Evolutionary conservation across 2,888 invertebrate genomes (phyloP).

Genomic region (Atherix ibis): DNA sequence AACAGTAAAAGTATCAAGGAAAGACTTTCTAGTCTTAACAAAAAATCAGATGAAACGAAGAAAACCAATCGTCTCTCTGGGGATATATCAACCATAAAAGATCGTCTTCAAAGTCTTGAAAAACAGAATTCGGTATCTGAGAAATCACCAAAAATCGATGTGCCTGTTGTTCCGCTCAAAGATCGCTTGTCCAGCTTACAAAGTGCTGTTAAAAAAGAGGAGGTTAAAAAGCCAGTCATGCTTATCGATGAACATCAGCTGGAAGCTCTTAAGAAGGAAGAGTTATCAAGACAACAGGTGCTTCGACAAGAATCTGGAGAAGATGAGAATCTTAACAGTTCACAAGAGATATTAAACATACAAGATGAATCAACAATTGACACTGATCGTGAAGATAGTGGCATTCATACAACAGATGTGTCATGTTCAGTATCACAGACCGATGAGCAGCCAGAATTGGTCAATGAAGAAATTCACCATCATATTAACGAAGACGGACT

Average conservation of each 20-base stretch:
- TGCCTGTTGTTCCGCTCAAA: slow-evolving; percentile 27
- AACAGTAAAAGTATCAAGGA: slow-evolving; percentile 57
- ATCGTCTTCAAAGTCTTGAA: slow-evolving; percentile 45
- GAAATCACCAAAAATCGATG: slow-evolving; percentile 17
- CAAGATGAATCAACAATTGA: slow-evolving; percentile 23
- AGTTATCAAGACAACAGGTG: slow-evolving; percentile 11
- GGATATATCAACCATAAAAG: slow-evolving; percentile 47
- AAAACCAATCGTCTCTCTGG: slow-evolving; percentile 39
- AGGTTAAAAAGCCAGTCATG: slow-evolving; percentile 23
- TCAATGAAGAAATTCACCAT: slow-evolving; percentile 10
- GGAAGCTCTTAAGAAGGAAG: slow-evolving; percentile 35
- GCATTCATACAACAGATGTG: slow-evolving; percentile 55
- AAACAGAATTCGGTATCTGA: slow-evolving; percentile 30
- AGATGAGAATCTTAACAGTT: slow-evolving; percentile 9
- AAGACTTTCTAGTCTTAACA: slow-evolving; percentile 51
- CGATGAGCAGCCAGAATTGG: slow-evolving; percentile 50
- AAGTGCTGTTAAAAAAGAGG: slow-evolving; percentile 29
- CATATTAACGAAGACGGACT: slow-evolving; percentile 6
- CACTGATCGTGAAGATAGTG: slow-evolving; percentile 53
- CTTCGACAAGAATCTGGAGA: slow-evolving; percentile 11
- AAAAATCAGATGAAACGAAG: slow-evolving; percentile 30
- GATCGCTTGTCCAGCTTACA: slow-evolving; percentile 30
- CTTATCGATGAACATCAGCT: slow-evolving; percentile 34
- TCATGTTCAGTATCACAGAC: slow-evolving; percentile 58
- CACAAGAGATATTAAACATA: slow-evolving; percentile 10